A percentile compares a stretch with the other conserved stretches of the same genome.
Evolutionary conservation across 2,888 invertebrate species (phyloP).

Genomic region (Machimus atricapillus): DNA sequence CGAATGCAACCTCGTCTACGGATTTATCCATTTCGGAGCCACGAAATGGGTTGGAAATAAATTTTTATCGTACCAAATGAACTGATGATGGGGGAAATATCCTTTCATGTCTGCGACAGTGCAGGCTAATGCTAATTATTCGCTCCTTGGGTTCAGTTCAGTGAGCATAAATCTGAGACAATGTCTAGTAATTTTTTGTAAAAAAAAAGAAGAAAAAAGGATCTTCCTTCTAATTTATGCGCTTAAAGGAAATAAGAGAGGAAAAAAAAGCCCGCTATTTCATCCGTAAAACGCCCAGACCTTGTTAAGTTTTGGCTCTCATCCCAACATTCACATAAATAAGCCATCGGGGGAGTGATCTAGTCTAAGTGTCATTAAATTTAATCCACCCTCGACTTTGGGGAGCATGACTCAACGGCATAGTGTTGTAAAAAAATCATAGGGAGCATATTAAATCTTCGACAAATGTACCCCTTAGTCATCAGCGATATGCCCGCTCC

Average conservation of each 20-base stretch:
- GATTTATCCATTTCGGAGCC: background rate
- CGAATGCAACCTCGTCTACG: background rate
- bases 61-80: background rate
- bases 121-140: background rate
- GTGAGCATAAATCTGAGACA: background rate
- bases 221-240: background rate
- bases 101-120: background rate
- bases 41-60: background rate
- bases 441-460: background rate
- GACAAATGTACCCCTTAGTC: slow-evolving; percentile 13
- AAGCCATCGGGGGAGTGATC: background rate
- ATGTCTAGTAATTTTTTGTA: background rate
- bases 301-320: background rate
- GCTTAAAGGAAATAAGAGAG: background rate
- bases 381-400: background rate
- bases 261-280: background rate
- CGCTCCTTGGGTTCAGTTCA: background rate
- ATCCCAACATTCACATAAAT: background rate
- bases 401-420: background rate
- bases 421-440: background rate
- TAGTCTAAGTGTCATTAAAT: background rate
- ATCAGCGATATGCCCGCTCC: background rate
- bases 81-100: background rate
- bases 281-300: background rate
- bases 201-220: background rate